Base-by-base conservation (phyloP, 2,888 invertebrate species). In the Bombylius major region DNA sequence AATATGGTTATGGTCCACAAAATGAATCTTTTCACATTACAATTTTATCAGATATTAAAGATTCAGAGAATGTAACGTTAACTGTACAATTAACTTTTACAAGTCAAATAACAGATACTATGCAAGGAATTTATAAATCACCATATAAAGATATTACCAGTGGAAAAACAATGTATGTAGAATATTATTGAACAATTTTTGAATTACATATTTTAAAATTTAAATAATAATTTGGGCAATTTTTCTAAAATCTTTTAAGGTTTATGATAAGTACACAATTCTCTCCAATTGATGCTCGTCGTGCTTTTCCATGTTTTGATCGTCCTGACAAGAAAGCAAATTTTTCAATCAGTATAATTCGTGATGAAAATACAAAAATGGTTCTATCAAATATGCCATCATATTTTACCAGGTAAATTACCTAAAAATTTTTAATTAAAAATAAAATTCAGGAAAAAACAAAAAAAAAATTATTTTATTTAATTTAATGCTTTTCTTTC, bases 281-380 rank as follows among this genome's bases (percentile, higher is more conserved):
- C 67, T 86, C 90, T 59, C 82, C 88, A 0, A 84, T 83, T 1
- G 83, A 87, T 65, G 89, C 89, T 0, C 79, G 89, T 47, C 78
- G 83, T 65, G 90, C 88, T 0, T 92, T 92, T 68, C 92, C 92
- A 7, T 91, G 91, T 69, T 89, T 89, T 66, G 93, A 93, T 65
- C 90, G 92, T 62, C 92, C 92, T 4, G 78, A 79, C 14, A 86
- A 87, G 67, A 90, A 91, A 68, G 86, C 91, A 1, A 80, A 75
- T 42, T 92, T 90, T 61, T 78, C 78, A 8, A 78, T 93, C 33
- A 82, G 79, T 54, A 79, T 92, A 52, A 77, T 78, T 6, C 78
- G 83, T 62, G 77, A 80, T 23, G 56, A 61, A 0, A 70, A 71
- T 55, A 77, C 75, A 11, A 69, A 72, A 0, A 70, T 72, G 67